Conservation (phyloP, 2,113 vertebrate species). For the Maylandia zebra region DNA sequence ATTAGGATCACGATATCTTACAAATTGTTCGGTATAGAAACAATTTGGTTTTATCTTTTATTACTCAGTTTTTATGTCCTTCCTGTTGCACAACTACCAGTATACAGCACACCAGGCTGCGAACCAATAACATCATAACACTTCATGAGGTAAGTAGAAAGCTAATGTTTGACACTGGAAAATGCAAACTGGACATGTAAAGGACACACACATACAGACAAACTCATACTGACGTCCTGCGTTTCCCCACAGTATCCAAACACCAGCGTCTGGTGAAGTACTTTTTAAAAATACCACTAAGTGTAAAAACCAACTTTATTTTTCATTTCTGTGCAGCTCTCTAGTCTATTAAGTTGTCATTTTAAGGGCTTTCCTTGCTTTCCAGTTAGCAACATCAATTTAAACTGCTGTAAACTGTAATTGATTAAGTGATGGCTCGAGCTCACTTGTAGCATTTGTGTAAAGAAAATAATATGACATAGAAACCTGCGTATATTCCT, state of each 20-base stretch:
- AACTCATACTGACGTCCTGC: neutral
- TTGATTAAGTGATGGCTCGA: neutral
- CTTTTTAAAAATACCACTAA: neutral
- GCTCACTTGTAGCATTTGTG: neutral
- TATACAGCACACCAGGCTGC: neutral
- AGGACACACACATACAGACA: neutral
- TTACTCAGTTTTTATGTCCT: constrained; percentile 28
- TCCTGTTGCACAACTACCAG: neutral
- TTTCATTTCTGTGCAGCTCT: neutral
- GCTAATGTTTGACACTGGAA: neutral
- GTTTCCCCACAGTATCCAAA: neutral
- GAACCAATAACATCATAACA: neutral
- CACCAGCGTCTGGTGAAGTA: neutral
- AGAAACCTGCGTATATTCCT: neutral
- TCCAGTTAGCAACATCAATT: neutral
- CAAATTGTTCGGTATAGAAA: neutral
- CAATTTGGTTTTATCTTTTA: neutral
- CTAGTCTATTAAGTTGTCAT: neutral
- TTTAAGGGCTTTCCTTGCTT: too few relatives aligned
- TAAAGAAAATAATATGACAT: neutral
- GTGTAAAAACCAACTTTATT: neutral
- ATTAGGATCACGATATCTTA: neutral
- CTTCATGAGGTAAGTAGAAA: neutral
- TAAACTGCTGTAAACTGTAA: neutral
- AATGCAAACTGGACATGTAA: neutral